A percentile compares a stretch with the other conserved stretches of the same genome.
phyloP scores from a whole-genome alignment of 2,113 vertebrate species.

The Sapayoa aenigma region DNA sequence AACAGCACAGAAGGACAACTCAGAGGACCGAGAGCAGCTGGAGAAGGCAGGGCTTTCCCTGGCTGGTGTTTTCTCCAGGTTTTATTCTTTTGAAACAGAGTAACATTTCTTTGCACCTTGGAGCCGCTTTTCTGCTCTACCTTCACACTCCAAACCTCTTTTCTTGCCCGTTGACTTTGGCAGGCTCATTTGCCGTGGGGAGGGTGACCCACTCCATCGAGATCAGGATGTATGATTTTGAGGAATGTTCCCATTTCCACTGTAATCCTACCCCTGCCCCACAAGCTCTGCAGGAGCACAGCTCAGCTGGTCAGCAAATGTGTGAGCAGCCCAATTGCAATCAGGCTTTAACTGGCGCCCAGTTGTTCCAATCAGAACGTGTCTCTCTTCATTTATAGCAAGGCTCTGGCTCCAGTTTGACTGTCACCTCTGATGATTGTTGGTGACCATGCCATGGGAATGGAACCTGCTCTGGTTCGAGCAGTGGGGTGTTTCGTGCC shows the following conservation, averaged over 20 bases:
- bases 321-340: background rate
- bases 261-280: background rate
- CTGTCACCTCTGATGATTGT: background rate
- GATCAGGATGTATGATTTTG: background rate
- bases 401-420: background rate
- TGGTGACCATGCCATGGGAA: background rate
- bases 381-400: background rate
- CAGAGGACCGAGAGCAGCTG: background rate
- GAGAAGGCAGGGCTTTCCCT: background rate
- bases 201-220: rapidly evolving
- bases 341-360: background rate
- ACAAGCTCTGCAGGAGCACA: background rate
- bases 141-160: background rate
- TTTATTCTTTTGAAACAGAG: background rate
- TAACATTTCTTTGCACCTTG: background rate
- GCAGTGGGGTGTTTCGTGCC: background rate
- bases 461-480: background rate
- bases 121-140: background rate
- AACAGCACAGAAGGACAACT: background rate
- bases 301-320: background rate
- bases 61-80: background rate
- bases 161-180: background rate
- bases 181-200: background rate
- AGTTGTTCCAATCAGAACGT: background rate
- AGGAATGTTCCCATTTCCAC: background rate